Base-by-base conservation (phyloP, 2,797 vertebrate species). In the Periparus ater region DNA sequence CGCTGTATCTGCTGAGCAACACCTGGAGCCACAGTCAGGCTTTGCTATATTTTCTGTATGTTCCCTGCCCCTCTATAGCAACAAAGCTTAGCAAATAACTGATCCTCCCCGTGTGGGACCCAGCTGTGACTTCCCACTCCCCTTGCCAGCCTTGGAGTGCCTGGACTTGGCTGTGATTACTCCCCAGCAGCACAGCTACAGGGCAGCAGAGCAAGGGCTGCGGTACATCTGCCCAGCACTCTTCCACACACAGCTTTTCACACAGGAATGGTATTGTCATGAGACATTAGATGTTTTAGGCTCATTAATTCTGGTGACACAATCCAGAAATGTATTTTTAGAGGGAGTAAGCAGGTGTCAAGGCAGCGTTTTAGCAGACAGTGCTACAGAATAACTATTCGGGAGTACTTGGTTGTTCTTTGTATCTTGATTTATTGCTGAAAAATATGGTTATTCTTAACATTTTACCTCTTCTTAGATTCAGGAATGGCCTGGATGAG, bases 271-370 rank as follows among this genome's bases (percentile, higher is more conserved):
- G 55, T 88, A 29, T 84, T 86, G 79, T 86, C 60, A 34, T 45
- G 70, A 89, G 48, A 62, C 21, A n/a, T 65, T 32, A 72, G 36
- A 55, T 45, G 84, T 72, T 94, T 88, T 72, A 70, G 73, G 62
- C 66, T 96, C 58, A 86, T 92, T 92, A 86, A 17, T 94, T 93
- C 79, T 73, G 58, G 66, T 73, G 81, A 70, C 89, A 92, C 47
- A 73, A 91, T 84, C 72, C 72, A 70, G 66, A 65, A 62, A 47
- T 84, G 81, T 96, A 80, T 91, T 95, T 96, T 94, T 89, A 95
- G 89, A 92, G 54, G 17, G 85, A 85, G 40, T 23, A 58, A 95
- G 87, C 86, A 92, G 89, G 91, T 96, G 95, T 84, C 67, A 40
- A 1, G 70, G 70, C 58, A 94, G 87, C 55, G 17, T 89, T 96